phyloP scores from a whole-genome alignment of 2,888 invertebrate genomes.

The Caenorhabditis doughertyi region DNA sequence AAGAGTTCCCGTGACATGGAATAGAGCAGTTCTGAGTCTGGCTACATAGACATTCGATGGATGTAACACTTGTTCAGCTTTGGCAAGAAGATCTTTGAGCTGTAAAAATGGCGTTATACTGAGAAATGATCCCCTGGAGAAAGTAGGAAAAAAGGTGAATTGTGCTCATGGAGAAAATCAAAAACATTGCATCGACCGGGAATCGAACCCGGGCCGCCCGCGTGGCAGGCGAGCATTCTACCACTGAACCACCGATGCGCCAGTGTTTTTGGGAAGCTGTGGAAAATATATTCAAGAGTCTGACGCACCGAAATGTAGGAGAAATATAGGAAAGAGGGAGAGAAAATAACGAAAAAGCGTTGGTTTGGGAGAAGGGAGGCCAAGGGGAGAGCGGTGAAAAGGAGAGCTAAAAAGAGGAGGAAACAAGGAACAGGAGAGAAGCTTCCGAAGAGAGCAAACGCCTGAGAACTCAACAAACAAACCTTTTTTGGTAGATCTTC shows the following conservation, averaged over 20 bases:
- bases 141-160: conserved; percentile 67
- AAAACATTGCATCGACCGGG: conserved; percentile 73
- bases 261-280: not conserved
- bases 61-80: conserved; percentile 77
- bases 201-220: conserved; percentile 79
- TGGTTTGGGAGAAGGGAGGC: not conserved
- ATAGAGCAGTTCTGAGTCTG: conserved; percentile 77
- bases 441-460: conserved; percentile 24
- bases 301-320: not conserved
- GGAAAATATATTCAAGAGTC: not conserved
- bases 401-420: conserved; percentile 10
- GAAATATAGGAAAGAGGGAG: not conserved
- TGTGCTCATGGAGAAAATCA: conserved; percentile 79
- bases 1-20: conserved; percentile 77
- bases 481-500: conserved; percentile 60
- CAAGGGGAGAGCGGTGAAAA: conserved; percentile 11
- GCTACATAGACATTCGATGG: conserved; percentile 79
- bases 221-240: conserved; percentile 82
- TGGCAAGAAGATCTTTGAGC: conserved; percentile 66
- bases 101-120: too few relatives aligned
- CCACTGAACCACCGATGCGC: conserved; percentile 79
- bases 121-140: conserved; percentile 71
- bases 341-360: conserved; percentile 13
- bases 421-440: conserved; percentile 13
- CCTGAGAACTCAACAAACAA: conserved; percentile 42